Conservation (phyloP, 2,888 invertebrate genomes). For the Meiosimyza platycephala region DNA sequence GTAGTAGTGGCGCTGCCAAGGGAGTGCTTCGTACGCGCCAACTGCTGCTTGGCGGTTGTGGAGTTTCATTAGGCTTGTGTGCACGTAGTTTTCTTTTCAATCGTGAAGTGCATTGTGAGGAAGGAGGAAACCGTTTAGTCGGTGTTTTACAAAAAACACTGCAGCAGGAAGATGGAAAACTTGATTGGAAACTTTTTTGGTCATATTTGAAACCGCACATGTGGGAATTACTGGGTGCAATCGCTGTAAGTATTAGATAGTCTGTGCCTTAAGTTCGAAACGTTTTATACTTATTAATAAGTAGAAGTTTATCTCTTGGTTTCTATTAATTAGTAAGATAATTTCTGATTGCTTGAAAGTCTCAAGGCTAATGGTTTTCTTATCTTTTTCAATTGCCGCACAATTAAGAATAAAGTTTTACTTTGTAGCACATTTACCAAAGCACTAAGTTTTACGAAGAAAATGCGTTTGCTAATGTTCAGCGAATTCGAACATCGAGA, state of each 20-base stretch:
- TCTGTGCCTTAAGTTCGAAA: too few relatives aligned
- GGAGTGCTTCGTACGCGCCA: conserved; percentile 45
- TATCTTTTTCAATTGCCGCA: neutral
- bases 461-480: too few relatives aligned
- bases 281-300: too few relatives aligned
- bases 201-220: conserved; percentile 80
- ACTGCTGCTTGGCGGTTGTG: conserved; percentile 55
- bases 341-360: neutral
- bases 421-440: too few relatives aligned
- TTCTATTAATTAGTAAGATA: conserved; percentile 1
- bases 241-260: conserved; percentile 72
- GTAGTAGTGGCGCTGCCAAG: conserved; percentile 11
- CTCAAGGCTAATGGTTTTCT: neutral
- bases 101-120: conserved; percentile 55
- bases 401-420: too few relatives aligned
- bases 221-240: conserved; percentile 80
- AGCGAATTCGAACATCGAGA: too few relatives aligned
- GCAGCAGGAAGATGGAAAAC: conserved; percentile 71
- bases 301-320: neutral
- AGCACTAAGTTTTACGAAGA: too few relatives aligned
- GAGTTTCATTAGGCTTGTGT: conserved; percentile 56
- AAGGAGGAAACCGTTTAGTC: conserved; percentile 54
- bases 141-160: conserved; percentile 57
- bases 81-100: conserved; percentile 49
- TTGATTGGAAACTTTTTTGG: conserved; percentile 84